A percentile compares a stretch with the other conserved stretches of the same genome.
phyloP scores from a whole-genome alignment of 2,113 vertebrate genomes.

The Platysteira castanea region DNA sequence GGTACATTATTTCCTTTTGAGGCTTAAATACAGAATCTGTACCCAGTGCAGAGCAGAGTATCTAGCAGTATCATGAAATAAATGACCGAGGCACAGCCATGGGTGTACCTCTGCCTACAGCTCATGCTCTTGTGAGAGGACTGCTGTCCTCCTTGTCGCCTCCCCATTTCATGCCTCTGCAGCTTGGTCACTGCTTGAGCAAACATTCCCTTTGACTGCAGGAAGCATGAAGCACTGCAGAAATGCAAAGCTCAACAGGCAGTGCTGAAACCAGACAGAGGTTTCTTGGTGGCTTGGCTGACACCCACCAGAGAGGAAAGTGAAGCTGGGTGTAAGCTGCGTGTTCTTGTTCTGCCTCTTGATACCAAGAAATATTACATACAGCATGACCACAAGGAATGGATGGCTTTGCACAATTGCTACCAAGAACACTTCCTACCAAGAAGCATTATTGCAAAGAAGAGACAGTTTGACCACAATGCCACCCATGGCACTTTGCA shows the following conservation, averaged over 20 bases:
- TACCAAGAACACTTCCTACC: not conserved
- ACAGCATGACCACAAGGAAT: not conserved
- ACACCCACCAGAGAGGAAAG: not conserved
- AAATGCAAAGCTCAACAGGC: not conserved
- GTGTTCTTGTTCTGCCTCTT: accelerated
- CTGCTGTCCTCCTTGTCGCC: not conserved
- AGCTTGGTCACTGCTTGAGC: accelerated
- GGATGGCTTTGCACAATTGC: not conserved
- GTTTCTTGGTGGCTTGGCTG: not conserved
- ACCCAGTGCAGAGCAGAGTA: not conserved
- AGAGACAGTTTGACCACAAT: not conserved
- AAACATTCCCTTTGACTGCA: not conserved
- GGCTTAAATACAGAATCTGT: not conserved
- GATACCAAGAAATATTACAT: not conserved
- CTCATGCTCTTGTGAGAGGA: accelerated
- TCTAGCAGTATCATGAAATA: not conserved
- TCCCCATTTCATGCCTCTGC: not conserved
- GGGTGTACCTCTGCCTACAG: not conserved
- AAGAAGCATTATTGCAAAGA: not conserved
- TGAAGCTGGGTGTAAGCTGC: accelerated
- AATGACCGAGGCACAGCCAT: accelerated
- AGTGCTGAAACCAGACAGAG: not conserved
- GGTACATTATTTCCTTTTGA: not conserved
- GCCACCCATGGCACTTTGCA: not conserved
- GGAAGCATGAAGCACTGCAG: not conserved